A percentile compares a stretch with the other conserved stretches of the same genome.
Evolutionary conservation across 2,797 vertebrate genomes (phyloP).

Genomic region (Adrianichthys oophorus): DNA sequence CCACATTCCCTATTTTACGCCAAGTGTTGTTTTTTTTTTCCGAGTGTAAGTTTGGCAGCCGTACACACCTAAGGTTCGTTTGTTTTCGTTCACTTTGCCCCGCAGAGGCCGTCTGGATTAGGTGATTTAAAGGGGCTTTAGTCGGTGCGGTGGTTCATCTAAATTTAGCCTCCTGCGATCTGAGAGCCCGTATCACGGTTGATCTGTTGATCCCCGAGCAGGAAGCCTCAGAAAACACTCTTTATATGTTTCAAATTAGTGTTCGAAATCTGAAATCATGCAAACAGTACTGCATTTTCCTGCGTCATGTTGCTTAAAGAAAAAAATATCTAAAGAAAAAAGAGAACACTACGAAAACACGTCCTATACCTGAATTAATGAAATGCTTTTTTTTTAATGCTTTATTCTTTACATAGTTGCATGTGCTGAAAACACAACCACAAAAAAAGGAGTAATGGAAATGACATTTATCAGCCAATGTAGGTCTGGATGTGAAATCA

Average conservation of each 20-base stretch:
- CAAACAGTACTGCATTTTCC: neutral
- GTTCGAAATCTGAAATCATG: no score
- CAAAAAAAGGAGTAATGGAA: no score
- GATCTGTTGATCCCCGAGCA: constrained; percentile 18
- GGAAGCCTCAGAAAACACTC: constrained; percentile 11
- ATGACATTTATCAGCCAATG: no score
- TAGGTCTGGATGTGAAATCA: no score
- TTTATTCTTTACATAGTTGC: no score
- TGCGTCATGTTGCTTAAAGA: neutral
- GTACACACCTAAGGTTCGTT: neutral
- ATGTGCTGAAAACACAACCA: no score
- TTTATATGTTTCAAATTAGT: neutral
- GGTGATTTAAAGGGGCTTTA: constrained; percentile 60
- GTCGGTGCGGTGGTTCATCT: constrained; percentile 36
- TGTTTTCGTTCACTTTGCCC: constrained; percentile 36
- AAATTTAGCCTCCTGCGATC: constrained; percentile 62
- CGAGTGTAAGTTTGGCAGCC: neutral
- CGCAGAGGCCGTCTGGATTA: constrained; percentile 51
- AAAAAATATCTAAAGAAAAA: no score
- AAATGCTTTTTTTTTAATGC: no score
- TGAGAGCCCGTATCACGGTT: constrained; percentile 55
- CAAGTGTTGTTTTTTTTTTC: constrained; percentile 4
- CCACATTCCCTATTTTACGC: neutral
- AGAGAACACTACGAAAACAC: no score
- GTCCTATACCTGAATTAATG: no score